Conservation (phyloP, 2,888 invertebrate genomes). For the Agrochola litura region DNA sequence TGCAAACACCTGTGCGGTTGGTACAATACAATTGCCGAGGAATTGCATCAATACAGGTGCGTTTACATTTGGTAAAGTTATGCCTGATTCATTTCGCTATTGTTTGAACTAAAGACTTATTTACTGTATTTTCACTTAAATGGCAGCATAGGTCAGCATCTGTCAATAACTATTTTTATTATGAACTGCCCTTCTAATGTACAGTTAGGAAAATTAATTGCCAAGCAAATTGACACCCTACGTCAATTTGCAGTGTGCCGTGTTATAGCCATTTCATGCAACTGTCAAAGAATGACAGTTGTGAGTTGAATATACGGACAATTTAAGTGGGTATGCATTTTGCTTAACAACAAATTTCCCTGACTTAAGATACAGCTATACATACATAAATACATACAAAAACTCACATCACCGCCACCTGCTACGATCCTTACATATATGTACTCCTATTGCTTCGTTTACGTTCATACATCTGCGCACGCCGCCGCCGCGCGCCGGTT, state of each 20-base stretch:
- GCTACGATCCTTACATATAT: no score
- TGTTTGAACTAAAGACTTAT: not conserved
- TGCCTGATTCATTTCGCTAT: not conserved
- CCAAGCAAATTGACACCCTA: no score
- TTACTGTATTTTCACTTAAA: not conserved
- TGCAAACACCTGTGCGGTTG: conserved; percentile 35
- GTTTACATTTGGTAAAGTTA: conserved; percentile 9
- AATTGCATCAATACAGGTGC: conserved; percentile 30
- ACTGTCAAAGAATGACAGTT: not conserved
- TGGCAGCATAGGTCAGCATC: not conserved
- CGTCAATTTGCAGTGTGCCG: not conserved
- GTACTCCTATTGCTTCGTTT: not conserved
- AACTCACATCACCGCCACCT: no score
- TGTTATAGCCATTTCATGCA: not conserved
- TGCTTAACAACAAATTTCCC: not conserved
- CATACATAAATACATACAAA: no score
- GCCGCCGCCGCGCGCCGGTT: no score
- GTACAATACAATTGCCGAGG: conserved; percentile 35
- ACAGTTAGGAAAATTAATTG: not conserved
- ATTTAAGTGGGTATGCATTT: no score
- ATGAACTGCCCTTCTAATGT: not conserved
- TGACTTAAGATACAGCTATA: no score
- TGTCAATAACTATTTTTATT: not conserved
- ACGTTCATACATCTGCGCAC: no score
- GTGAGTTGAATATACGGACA: not conserved